phyloP scores from a whole-genome alignment of 2,888 invertebrate species.

The Cepaea hortensis region DNA sequence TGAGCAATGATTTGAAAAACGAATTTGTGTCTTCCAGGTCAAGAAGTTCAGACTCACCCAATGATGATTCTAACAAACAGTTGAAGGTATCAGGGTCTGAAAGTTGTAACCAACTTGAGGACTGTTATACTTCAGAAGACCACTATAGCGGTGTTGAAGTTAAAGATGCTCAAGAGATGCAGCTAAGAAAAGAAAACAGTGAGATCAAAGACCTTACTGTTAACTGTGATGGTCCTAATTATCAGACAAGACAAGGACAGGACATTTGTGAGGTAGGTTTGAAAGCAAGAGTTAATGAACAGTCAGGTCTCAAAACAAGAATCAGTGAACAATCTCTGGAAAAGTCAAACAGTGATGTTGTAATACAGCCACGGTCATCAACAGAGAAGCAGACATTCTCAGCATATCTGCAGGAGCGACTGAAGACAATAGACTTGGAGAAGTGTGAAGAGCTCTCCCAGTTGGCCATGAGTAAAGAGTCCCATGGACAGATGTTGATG shows the following conservation, averaged over 20 bases:
- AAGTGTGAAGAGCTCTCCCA: slow-evolving; percentile 5
- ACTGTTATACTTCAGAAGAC: not conserved
- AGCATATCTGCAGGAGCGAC: slow-evolving; percentile 22
- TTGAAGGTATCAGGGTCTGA: not conserved
- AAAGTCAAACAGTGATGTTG: not conserved
- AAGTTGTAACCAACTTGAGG: not conserved
- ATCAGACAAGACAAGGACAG: not conserved
- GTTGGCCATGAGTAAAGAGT: not conserved
- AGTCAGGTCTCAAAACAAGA: not conserved
- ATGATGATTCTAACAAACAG: not conserved
- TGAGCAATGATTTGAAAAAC: not conserved
- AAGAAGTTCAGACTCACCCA: not conserved
- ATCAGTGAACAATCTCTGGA: not conserved
- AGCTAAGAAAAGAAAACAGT: no score
- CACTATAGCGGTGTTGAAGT: not conserved
- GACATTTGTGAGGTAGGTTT: not conserved
- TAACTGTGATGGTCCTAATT: not conserved
- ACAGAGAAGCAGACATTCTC: slow-evolving; percentile 24
- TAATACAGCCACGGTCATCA: not conserved
- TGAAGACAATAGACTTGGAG: slow-evolving; percentile 1
- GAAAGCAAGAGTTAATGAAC: not conserved
- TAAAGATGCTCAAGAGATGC: no score
- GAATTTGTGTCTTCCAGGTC: not conserved
- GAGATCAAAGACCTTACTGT: not conserved
- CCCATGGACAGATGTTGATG: slow-evolving; percentile 29